Percentiles rank a stretch among this genome's conserved stretches.
phyloP scores from a whole-genome alignment of 2,797 vertebrate species.

The Neoniphon sammara region DNA sequence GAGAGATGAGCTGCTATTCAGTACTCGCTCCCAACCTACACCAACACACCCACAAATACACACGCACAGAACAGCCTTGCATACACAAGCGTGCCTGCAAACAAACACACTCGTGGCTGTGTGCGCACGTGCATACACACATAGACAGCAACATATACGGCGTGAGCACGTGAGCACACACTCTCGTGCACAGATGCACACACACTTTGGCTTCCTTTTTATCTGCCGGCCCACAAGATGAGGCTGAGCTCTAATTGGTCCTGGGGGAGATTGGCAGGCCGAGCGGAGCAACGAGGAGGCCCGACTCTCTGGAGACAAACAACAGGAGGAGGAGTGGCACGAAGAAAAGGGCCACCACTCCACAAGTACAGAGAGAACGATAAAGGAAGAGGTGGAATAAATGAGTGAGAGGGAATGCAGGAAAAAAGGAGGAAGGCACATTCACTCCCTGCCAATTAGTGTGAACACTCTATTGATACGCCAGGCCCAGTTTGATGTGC shows the following conservation, averaged over 20 bases:
- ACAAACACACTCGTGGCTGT: conserved; percentile 34
- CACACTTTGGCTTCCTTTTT: conserved; percentile 86
- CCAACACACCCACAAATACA: conserved; percentile 48
- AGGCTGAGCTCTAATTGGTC: conserved; percentile 95
- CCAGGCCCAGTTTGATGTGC: conserved; percentile 10
- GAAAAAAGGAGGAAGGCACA: conserved; percentile 37
- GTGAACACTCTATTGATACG: conserved; percentile 30
- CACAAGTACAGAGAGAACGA: conserved; percentile 80
- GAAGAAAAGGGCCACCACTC: conserved; percentile 80
- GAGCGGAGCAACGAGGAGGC: conserved; percentile 87
- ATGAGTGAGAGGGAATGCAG: conserved; percentile 75
- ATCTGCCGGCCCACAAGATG: conserved; percentile 93
- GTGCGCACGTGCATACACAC: conserved; percentile 2
- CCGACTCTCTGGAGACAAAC: conserved; percentile 90
- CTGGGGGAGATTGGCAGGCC: conserved; percentile 91
- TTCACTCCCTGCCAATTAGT: conserved; percentile 49
- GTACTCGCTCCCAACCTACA: conserved; percentile 64
- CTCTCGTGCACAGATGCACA: conserved; percentile 26
- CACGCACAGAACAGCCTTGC: conserved; percentile 42
- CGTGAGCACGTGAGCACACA: neutral
- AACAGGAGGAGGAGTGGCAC: conserved; percentile 78
- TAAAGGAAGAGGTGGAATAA: conserved; percentile 51
- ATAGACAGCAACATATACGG: conserved; percentile 17
- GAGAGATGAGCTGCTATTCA: conserved; percentile 88
- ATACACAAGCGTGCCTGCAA: conserved; percentile 48